Base-by-base conservation (phyloP, 2,888 invertebrate species). In the Chloroclystis v-ata region DNA sequence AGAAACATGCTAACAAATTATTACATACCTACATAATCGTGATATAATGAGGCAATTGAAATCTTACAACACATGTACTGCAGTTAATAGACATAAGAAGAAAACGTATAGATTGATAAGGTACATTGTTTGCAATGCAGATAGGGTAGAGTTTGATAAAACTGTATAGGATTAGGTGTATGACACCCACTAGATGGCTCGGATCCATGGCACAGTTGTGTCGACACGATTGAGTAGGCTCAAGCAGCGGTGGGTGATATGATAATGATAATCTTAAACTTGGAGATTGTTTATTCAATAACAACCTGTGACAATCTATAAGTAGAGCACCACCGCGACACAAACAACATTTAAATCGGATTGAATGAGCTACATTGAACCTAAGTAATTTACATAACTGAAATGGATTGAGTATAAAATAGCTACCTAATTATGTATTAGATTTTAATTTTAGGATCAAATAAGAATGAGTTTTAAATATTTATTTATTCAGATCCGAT, bases 1-100 rank as follows among this genome's bases (percentile, higher is more conserved):
- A 72, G 67, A 62, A 65, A 67, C 83, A 82, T 82, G 85, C 84
- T 63, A 63, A 78, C 69, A 69, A 71, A 72, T 16, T 71, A 63
- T 57, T 57, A 20, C 20, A 20, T 59, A 69, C 63, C 60, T 55
- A 45, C 53, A 54, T 63, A 61, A 59, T 20, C 60, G 60, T 61
- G 58, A 63, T 53, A 57, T 64, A 59, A 60, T 57, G 28, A 60
- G 61, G 56, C 53, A 49, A 46, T 47, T 48, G 33, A 54, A 58
- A 60, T 58, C 52, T 48, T 48, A 57, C 55, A 60, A 54, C 38
- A 58, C 59, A 61, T 61, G 60, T 47, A 60, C 59, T 67, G 67
- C 65, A 67, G 67, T 69, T 68, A 57, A 66, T 59, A 66, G 63
- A 57, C 43, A 46, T 38, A 39, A 39, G 38, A 49, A 26, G 39